These are phyloP conservation scores for Squalus acanthias DNA, from an alignment of 2,797 vertebrate species.

Conservation along the genomic window DNA sequence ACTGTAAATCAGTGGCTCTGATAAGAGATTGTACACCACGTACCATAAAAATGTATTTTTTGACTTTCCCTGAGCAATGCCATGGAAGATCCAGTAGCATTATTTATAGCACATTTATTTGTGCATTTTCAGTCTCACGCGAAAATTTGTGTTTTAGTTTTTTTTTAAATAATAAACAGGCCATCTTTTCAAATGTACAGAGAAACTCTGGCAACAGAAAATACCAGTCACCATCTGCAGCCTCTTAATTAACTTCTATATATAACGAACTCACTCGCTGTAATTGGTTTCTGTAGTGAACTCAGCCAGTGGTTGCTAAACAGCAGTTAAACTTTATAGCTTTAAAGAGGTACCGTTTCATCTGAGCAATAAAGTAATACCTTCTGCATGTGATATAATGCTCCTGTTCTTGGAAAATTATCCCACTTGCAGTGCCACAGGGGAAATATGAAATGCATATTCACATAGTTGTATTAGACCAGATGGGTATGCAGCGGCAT, in stretches of 20 bases:
- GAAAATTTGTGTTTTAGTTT: background rate
- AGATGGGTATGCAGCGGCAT: background rate
- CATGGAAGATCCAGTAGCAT: background rate
- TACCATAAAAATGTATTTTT: background rate
- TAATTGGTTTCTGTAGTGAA: too few relatives aligned
- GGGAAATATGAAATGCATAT: background rate
- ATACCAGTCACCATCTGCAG: too few relatives aligned
- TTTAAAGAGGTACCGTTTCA: too few relatives aligned
- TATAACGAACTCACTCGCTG: too few relatives aligned
- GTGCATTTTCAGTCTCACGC: too few relatives aligned
- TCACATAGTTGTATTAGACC: background rate
- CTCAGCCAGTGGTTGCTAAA: too few relatives aligned
- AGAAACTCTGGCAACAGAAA: background rate
- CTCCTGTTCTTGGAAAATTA: too few relatives aligned
- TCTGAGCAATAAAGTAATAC: too few relatives aligned
- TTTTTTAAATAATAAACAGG: background rate
- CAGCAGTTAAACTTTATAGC: too few relatives aligned
- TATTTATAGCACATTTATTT: background rate
- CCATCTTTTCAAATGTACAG: background rate
- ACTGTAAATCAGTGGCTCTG: background rate
- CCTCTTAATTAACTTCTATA: too few relatives aligned
- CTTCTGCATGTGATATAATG: too few relatives aligned
- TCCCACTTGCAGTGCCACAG: background rate
- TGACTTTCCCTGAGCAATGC: background rate
- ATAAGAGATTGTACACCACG: background rate